A percentile compares a stretch with the other conserved stretches of the same genome.
These are phyloP conservation scores for Drosophila buzzatii DNA, from an alignment of 2,888 invertebrate species.

Conservation along the genomic window DNA sequence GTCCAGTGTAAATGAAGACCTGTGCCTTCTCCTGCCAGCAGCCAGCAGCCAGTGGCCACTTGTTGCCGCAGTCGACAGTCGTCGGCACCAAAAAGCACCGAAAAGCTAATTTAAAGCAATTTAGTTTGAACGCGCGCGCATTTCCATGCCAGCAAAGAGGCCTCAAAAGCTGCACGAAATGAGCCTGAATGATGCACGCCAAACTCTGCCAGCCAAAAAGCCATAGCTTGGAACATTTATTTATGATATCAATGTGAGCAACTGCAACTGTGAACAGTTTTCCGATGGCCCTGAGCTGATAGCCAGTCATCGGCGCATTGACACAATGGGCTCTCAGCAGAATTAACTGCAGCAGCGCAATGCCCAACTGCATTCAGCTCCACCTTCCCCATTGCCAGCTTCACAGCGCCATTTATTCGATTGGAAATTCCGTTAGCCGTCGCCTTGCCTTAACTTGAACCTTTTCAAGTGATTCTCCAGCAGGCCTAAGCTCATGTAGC, in stretches of 20 bases:
- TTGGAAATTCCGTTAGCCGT: constrained; percentile 69
- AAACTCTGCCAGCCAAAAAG: constrained; percentile 21
- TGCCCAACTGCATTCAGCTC: constrained; percentile 11
- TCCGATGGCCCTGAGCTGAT: constrained; percentile 77
- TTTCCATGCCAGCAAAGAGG: constrained; percentile 70
- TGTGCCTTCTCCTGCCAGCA: constrained; percentile 50
- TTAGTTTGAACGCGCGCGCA: constrained; percentile 81
- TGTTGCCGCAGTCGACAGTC: constrained; percentile 50
- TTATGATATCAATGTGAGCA: constrained; percentile 70
- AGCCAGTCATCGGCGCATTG: constrained; percentile 65
- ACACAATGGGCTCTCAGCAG: constrained; percentile 62
- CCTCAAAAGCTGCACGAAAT: constrained; percentile 69
- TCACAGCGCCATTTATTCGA: constrained; percentile 66
- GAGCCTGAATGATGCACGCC: constrained; percentile 70
- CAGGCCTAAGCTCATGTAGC: constrained; percentile 22
- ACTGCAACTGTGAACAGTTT: constrained; percentile 22
- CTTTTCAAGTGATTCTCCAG: constrained; percentile 14
- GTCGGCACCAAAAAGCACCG: constrained; percentile 65
- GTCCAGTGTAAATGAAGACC: constrained; percentile 78
- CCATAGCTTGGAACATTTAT: constrained; percentile 63
- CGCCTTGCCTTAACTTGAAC: constrained; percentile 42
- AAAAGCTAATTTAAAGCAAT: constrained; percentile 84
- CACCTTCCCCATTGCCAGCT: constrained; percentile 22
- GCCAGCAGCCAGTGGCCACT: constrained; percentile 50
- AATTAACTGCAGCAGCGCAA: constrained; percentile 26